These are phyloP conservation scores for Elephantulus edwardii DNA, from an alignment of 2,113 vertebrate genomes.

Conservation along the genomic window DNA sequence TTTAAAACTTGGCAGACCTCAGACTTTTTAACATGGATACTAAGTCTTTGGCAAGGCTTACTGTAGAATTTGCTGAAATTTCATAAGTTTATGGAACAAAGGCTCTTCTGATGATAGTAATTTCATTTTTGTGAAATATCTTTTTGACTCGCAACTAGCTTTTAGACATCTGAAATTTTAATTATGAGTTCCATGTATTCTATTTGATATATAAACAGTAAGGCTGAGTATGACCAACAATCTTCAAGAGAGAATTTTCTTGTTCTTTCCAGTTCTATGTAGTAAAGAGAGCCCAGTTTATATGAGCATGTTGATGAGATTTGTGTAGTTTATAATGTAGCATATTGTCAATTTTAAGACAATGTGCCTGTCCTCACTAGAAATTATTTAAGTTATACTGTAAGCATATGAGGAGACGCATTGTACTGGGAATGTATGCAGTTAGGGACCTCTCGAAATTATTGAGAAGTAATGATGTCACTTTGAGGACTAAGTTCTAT, in stretches of 20 bases:
- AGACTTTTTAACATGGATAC: neutral
- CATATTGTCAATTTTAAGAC: neutral
- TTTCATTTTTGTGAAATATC: neutral
- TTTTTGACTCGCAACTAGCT: neutral
- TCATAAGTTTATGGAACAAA: neutral
- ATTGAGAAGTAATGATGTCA: too few species aligned
- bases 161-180: neutral
- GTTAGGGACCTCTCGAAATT: too few species aligned
- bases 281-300: neutral
- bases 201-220: neutral
- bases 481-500: too few species aligned
- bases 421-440: too few species aligned
- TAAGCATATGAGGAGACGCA: too few species aligned
- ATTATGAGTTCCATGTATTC: neutral
- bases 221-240: neutral
- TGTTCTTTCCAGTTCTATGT: neutral
- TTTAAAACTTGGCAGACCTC: neutral
- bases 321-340: neutral
- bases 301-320: neutral
- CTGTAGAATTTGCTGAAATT: neutral
- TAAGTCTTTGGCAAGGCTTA: neutral
- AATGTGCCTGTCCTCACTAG: fast-evolving
- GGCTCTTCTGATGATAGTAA: neutral
- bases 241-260: neutral
- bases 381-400: neutral